Evolutionary conservation across 2,797 vertebrate genomes (phyloP).

Genomic region (Enteromius argenteus): DNA sequence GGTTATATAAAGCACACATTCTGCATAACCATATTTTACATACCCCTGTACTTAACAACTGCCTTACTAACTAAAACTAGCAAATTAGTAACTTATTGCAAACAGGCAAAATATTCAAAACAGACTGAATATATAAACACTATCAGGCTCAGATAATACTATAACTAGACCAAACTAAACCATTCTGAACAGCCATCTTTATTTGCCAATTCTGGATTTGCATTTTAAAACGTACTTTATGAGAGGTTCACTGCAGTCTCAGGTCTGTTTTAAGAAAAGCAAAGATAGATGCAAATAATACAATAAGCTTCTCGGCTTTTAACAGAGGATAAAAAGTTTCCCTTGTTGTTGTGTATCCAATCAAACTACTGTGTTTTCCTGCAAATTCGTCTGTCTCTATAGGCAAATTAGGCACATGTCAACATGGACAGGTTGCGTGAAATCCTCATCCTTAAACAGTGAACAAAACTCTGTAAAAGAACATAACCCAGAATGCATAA

Average conservation of each 20-base stretch:
- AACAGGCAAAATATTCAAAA: not conserved
- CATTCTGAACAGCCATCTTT: not conserved
- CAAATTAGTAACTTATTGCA: not conserved
- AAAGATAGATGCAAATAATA: not conserved
- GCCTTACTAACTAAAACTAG: not conserved
- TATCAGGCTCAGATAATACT: not conserved
- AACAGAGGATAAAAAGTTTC: not conserved
- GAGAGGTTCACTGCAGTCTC: not conserved
- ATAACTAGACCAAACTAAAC: too few relatives aligned
- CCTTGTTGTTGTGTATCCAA: not conserved
- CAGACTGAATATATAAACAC: not conserved
- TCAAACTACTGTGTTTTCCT: not conserved
- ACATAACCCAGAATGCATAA: not conserved
- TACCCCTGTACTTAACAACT: not conserved
- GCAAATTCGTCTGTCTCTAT: not conserved
- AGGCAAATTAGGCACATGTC: constrained; percentile 18
- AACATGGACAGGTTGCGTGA: not conserved
- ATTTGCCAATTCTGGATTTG: not conserved
- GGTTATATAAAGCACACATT: not conserved
- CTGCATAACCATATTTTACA: not conserved
- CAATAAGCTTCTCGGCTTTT: not conserved
- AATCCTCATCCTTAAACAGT: not conserved
- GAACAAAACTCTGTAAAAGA: not conserved
- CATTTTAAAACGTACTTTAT: constrained; percentile 46
- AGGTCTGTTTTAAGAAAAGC: not conserved